Base-by-base conservation (phyloP, 2,888 invertebrate genomes). In the Eristalinus aeneus region DNA sequence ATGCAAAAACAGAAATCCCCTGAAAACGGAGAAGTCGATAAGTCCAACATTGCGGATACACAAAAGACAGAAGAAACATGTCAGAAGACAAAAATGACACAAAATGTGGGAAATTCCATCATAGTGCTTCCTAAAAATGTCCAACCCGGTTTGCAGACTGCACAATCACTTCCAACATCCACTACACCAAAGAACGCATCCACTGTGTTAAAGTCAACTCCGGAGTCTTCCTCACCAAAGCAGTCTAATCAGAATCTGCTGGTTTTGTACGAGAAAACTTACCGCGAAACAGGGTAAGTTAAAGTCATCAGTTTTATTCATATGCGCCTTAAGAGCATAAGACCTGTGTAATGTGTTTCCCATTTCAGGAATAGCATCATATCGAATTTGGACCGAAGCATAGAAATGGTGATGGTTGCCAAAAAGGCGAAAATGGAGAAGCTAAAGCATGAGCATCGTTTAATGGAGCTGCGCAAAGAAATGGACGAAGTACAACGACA, bases 391-490 rank as follows among this genome's bases (percentile, higher is more conserved):
- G 90, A 91, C 16, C 91, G 91, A 82, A 90, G 91, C 2, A 83
- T 92, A 69, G 88, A 89, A 27, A 81, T 93, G 86, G 91, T 92
- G 6, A 88, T 88, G 46, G 89, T 90, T 67, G 92, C 91, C 2
- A 91, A 90, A 78, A 81, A 85, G 10, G 90, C 91, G 0, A 92
- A 92, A 88, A 88, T 89, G 10, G 88, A 89, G 2, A 89, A 92
- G 54, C 58, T 92, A 20, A 89, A 89, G 2, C 68, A 90, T 32
- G 89, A 91, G 76, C 83, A 89, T n/a, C 90, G 92, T 0, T 69
- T 92, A 4, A 90, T 89, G 46, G 89, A 91, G 6, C 87, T 93
- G 0, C 89, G 88, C 20, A 88, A 88, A 8, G 90, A 92, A 89
- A 89, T 91, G 88, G 89, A 90, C 32, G 61, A 82, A 2, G 81